phyloP scores from a whole-genome alignment of 2,888 invertebrate species.

The Caenorhabditis zanzibari region DNA sequence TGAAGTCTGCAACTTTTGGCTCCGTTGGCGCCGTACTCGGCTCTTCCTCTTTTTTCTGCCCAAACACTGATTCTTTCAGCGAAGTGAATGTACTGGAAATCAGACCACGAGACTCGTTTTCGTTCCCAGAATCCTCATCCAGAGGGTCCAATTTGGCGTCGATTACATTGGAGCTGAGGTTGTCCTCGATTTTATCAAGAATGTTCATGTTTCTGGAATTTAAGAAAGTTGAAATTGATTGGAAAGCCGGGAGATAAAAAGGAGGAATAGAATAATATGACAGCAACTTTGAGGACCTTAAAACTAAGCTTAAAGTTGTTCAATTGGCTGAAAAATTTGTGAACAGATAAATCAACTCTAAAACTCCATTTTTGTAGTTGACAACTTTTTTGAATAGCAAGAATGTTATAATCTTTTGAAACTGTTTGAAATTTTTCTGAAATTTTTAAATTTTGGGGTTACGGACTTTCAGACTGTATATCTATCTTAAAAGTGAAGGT shows the following conservation, averaged over 20 bases:
- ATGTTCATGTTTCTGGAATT: conserved; percentile 15
- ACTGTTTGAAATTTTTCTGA: no score
- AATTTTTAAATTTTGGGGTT: no score
- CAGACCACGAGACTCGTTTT: neutral
- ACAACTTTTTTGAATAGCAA: no score
- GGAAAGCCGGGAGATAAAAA: neutral
- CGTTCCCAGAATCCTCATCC: conserved; percentile 5
- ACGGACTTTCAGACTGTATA: no score
- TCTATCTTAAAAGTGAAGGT: no score
- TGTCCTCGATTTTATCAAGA: conserved; percentile 25
- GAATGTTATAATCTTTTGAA: no score
- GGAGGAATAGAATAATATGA: no score
- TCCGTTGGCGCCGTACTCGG: neutral
- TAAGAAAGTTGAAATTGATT: neutral
- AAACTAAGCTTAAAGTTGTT: no score
- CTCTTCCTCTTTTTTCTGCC: neutral
- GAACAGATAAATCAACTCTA: no score
- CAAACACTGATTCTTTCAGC: conserved; percentile 1
- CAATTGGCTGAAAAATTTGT: no score
- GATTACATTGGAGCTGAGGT: conserved; percentile 1
- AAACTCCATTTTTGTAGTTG: no score
- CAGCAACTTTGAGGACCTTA: no score
- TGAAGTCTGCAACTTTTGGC: neutral
- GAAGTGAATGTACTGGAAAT: conserved; percentile 12
- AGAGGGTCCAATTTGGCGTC: conserved; percentile 17